These are phyloP conservation scores for Xyrichtys novacula DNA, from an alignment of 2,797 vertebrate genomes.

Conservation along the genomic window DNA sequence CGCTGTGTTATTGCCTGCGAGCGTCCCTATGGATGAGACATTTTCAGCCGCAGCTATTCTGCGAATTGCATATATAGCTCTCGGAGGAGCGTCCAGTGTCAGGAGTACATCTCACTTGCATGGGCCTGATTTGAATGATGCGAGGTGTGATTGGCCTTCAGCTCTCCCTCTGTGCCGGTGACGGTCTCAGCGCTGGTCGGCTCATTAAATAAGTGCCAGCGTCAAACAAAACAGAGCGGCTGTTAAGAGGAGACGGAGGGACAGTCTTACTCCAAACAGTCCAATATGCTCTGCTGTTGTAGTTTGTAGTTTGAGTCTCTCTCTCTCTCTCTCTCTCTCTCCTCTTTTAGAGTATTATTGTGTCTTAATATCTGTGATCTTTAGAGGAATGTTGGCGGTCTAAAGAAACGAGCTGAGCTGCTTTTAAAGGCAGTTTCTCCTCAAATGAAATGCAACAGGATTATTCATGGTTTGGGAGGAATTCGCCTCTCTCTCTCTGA, in stretches of 20 bases:
- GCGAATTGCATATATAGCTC: constrained; percentile 73
- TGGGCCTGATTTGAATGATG: constrained; percentile 79
- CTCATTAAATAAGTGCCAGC: constrained; percentile 73
- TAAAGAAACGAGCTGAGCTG: constrained; percentile 38
- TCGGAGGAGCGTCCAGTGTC: constrained; percentile 78
- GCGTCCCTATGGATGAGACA: constrained; percentile 82
- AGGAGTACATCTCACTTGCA: constrained; percentile 74
- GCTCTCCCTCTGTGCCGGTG: constrained; percentile 60
- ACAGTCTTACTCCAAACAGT: constrained; percentile 41
- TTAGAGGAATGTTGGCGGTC: constrained; percentile 58
- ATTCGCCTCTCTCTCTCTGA: constrained; percentile 34
- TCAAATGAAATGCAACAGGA: constrained; percentile 46
- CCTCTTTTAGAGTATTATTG: constrained; percentile 42
- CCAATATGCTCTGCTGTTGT: constrained; percentile 36
- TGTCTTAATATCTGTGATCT: constrained; percentile 64
- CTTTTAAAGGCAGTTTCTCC: constrained; percentile 50
- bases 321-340: too few relatives aligned
- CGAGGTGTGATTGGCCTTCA: constrained; percentile 64
- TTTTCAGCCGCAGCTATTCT: constrained; percentile 72
- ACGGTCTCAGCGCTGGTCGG: constrained; percentile 48
- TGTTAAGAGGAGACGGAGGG: constrained; percentile 31
- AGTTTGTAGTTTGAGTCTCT: constrained; percentile 55
- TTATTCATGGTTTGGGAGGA: constrained; percentile 64
- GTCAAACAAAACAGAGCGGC: constrained; percentile 41
- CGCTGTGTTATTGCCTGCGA: constrained; percentile 80